Evolutionary conservation across 2,888 invertebrate genomes (phyloP).

Genomic region (Chloroclystis v-ata): DNA sequence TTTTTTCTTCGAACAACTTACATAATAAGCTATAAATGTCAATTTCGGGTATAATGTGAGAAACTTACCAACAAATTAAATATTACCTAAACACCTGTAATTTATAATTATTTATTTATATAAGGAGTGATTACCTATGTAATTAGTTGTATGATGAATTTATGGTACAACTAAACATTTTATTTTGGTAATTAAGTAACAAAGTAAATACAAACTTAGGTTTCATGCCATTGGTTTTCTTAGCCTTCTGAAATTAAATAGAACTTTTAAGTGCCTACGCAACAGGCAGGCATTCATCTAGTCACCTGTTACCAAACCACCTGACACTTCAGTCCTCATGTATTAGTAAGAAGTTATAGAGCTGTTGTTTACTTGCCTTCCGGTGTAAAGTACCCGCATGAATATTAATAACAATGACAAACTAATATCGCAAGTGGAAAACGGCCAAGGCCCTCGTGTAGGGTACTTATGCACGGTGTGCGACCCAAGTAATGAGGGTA

Average conservation of each 20-base stretch:
- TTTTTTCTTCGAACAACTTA: slow-evolving; percentile 3
- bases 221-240: too few species aligned
- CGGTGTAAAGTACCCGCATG: slow-evolving; percentile 44
- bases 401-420: slow-evolving; percentile 48
- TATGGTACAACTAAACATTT: too few species aligned
- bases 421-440: slow-evolving; percentile 44
- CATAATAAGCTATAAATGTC: slow-evolving; percentile 10
- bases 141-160: too few species aligned
- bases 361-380: slow-evolving; percentile 13
- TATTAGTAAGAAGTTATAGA: slow-evolving; percentile 3
- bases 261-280: too few species aligned
- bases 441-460: slow-evolving; percentile 48
- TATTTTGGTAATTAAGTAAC: too few species aligned
- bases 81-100: neutral
- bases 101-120: neutral
- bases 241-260: too few species aligned
- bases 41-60: neutral
- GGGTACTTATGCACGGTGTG: neutral
- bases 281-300: too few species aligned
- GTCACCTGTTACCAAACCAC: neutral
- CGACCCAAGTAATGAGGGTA: slow-evolving; percentile 11
- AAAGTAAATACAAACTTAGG: too few species aligned
- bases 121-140: too few species aligned
- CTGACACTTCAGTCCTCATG: slow-evolving; percentile 5
- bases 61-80: neutral